Conservation (phyloP, 2,797 vertebrate species). For the Epinephelus coioides region DNA sequence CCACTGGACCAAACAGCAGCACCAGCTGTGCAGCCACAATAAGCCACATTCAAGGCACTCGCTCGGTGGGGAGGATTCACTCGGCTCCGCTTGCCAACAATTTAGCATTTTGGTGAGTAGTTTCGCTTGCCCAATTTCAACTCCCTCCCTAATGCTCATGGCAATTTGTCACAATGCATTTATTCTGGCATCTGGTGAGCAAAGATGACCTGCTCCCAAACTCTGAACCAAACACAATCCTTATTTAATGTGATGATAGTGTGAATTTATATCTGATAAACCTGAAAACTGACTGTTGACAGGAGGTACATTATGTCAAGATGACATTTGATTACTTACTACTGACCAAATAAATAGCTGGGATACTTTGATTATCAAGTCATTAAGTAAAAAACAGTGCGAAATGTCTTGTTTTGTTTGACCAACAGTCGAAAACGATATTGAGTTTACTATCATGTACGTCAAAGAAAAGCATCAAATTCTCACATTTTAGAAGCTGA, state of each 20-base stretch:
- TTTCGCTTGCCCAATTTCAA: conserved; percentile 45
- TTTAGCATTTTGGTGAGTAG: conserved; percentile 46
- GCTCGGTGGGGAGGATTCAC: conserved; percentile 35
- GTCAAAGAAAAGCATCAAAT: background rate
- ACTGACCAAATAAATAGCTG: background rate
- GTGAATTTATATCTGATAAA: background rate
- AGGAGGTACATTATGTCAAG: background rate
- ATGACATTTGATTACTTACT: conserved; percentile 12
- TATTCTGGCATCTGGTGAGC: conserved; percentile 19
- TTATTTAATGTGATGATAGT: background rate
- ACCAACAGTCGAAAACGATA: background rate
- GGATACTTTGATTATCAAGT: background rate
- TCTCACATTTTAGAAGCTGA: background rate
- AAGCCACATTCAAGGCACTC: conserved; percentile 42
- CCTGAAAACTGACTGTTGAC: too few species aligned
- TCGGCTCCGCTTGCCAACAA: conserved; percentile 36
- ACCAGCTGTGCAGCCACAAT: conserved; percentile 50
- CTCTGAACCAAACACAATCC: background rate
- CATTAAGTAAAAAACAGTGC: background rate
- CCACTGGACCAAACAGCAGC: conserved; percentile 27
- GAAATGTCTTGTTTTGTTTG: background rate
- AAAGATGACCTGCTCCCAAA: conserved; percentile 2
- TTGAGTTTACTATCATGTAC: background rate
- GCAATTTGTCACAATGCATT: conserved; percentile 39
- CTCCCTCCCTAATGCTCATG: conserved; percentile 5